Evolutionary conservation across 2,888 invertebrate genomes (phyloP), one percentile per base, ranked within the genome.

Genomic region (Ommatoiulus sabulosus): DNA sequence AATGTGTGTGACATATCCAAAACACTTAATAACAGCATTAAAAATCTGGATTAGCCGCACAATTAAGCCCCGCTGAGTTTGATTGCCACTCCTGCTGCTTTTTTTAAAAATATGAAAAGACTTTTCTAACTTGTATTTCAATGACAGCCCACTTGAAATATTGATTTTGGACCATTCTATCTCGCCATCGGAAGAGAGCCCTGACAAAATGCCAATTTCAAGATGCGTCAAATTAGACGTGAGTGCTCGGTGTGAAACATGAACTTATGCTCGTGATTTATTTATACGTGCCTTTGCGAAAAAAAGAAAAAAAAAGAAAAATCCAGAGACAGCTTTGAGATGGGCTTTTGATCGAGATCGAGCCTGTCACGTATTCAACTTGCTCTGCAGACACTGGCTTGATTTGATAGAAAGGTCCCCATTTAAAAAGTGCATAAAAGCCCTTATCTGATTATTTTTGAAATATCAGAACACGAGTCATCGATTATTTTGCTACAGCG

Each of bases 151-250:
- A 24, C 20, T 24, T 72, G 72, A 72, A 72, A 72, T 72, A 72
- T 72, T 72, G 72, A 72, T 72, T 72, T 72, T 24, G n/a, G 10
- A 24, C n/a, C 72, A 72, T 7, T 20, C 72, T 3, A 24, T 24
- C 20, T n/a, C 72, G 10, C 20, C n/a, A 7, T 24, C 72, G 10
- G 24, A 72, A 72, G 72, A n/a, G 72, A 6, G 12, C 72, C 8
- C 72, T 72, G 48, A 72, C 72, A 72, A 72, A 72, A 63, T 63
- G 63, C 63, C 63, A 63, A 63, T 17, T 63, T 63, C 63, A n/a
- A 20, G n/a, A 63, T n/a, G 63, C 0, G 63, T 63, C 63, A 63
- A 63, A 63, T 5, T 63, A 17, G 24, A 24, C 72, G 72, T 1
- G 72, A 72, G 24, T 72, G 10, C 72, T 72, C 72, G 6, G 20